A percentile compares a stretch with the other conserved stretches of the same genome.
These are phyloP conservation scores for Onychomys torridus DNA, from an alignment of 2,797 vertebrate genomes.

Conservation along the genomic window DNA sequence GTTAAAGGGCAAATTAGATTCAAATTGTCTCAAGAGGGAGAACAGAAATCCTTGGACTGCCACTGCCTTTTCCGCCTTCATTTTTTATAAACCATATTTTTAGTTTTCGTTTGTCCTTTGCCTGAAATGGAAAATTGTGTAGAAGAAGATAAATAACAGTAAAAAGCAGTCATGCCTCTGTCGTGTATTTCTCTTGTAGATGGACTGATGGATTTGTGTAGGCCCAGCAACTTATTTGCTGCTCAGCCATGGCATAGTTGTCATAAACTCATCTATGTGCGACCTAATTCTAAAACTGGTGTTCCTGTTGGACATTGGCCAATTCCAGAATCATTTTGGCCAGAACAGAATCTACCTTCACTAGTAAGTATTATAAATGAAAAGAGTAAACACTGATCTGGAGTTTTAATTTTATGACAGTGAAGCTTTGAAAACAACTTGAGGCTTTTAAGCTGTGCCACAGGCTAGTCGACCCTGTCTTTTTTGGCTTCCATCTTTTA, in stretches of 20 bases:
- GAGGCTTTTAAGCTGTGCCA: neutral
- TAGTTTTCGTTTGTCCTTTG: constrained; percentile 54
- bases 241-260: constrained; percentile 97
- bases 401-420: constrained; percentile 59
- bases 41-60: constrained; percentile 11
- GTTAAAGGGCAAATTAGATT: constrained; percentile 27
- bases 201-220: constrained; percentile 91
- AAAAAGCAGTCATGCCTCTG: constrained; percentile 54
- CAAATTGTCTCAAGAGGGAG: constrained; percentile 36
- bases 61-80: neutral
- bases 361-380: constrained; percentile 91
- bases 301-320: constrained; percentile 99
- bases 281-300: constrained; percentile 97
- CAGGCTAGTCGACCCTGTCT: neutral
- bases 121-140: constrained; percentile 44
- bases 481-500: constrained; percentile 17
- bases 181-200: constrained; percentile 89
- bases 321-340: constrained; percentile 99
- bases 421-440: constrained; percentile 17
- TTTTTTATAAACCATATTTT: constrained; percentile 59
- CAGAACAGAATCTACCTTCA: constrained; percentile 97
- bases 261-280: constrained; percentile 98
- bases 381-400: constrained; percentile 63
- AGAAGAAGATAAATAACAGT: constrained; percentile 46
- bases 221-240: constrained; percentile 91